A percentile compares a stretch with the other conserved stretches of the same genome.
Evolutionary conservation across 1,140 invertebrate species (phyloP).

Genomic region (Achroia grisella): DNA sequence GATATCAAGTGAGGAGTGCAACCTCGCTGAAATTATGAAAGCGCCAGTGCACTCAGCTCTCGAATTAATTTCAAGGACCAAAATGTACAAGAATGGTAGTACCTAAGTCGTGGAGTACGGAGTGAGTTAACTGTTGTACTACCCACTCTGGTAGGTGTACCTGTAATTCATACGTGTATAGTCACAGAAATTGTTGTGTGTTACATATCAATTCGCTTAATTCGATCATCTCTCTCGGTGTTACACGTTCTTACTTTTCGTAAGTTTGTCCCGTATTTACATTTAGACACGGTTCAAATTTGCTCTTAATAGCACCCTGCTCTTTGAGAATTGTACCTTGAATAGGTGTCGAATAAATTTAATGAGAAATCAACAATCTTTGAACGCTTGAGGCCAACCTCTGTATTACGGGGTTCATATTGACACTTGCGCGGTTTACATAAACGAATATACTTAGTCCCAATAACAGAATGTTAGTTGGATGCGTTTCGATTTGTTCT

Average conservation of each 20-base stretch:
- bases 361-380: constrained; percentile 4
- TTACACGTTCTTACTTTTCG: constrained; percentile 3
- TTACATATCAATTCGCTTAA: constrained; percentile 50
- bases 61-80: constrained; percentile 23
- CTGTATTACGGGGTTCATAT: too few relatives aligned
- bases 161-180: constrained; percentile 12
- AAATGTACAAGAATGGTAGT: constrained; percentile 24
- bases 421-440: too few relatives aligned
- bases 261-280: not conserved
- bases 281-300: constrained; percentile 7
- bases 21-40: not conserved
- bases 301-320: constrained; percentile 44
- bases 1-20: too few relatives aligned
- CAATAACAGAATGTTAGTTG: too few relatives aligned
- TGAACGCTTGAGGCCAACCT: constrained; percentile 13
- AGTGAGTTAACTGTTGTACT: constrained; percentile 7
- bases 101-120: constrained; percentile 18
- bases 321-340: constrained; percentile 25
- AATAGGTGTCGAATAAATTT: constrained; percentile 6
- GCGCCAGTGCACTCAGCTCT: not conserved
- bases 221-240: constrained; percentile 4
- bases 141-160: constrained; percentile 2
- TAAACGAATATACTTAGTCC: too few relatives aligned
- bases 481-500: too few relatives aligned
- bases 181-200: constrained; percentile 28